Evolutionary conservation across 2,797 vertebrate species (phyloP).

Genomic region (Dendrocincla fuliginosa): DNA sequence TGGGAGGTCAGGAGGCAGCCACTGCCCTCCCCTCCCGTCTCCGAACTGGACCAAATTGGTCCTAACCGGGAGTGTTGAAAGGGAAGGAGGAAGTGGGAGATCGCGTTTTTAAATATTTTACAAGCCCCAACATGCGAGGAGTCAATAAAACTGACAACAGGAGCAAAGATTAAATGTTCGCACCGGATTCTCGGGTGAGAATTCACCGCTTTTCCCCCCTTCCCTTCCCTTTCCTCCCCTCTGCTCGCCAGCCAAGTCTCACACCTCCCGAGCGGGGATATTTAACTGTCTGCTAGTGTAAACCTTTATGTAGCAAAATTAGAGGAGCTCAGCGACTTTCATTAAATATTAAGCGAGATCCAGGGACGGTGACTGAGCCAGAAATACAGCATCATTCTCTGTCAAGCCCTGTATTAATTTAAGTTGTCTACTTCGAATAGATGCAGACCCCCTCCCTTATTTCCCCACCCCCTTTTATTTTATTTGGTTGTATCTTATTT

Average conservation of each 20-base stretch:
- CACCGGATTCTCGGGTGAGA: slow-evolving; percentile 14
- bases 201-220: not conserved
- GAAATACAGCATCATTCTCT: slow-evolving; percentile 65
- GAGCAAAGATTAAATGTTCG: slow-evolving; percentile 40
- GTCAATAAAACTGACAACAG: slow-evolving; percentile 59
- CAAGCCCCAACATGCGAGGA: slow-evolving; percentile 38
- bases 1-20: not conserved
- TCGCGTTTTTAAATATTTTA: slow-evolving; percentile 37
- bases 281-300: slow-evolving; percentile 78
- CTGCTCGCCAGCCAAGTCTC: slow-evolving; percentile 48
- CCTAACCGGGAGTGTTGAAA: slow-evolving; percentile 19
- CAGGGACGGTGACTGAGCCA: slow-evolving; percentile 62
- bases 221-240: not conserved
- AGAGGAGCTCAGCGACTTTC: slow-evolving; percentile 72
- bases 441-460: not conserved
- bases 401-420: slow-evolving; percentile 79
- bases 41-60: slow-evolving; percentile 41
- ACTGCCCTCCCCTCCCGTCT: not conserved
- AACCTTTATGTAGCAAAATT: slow-evolving; percentile 83
- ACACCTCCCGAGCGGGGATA: slow-evolving; percentile 39
- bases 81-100: slow-evolving; percentile 1
- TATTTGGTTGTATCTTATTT: not conserved
- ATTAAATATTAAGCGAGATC: slow-evolving; percentile 80
- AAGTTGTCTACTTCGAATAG: slow-evolving; percentile 50
- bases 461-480: accelerated